Evolutionary conservation across 2,888 invertebrate genomes (phyloP).

Genomic region (Euphydryas editha): DNA sequence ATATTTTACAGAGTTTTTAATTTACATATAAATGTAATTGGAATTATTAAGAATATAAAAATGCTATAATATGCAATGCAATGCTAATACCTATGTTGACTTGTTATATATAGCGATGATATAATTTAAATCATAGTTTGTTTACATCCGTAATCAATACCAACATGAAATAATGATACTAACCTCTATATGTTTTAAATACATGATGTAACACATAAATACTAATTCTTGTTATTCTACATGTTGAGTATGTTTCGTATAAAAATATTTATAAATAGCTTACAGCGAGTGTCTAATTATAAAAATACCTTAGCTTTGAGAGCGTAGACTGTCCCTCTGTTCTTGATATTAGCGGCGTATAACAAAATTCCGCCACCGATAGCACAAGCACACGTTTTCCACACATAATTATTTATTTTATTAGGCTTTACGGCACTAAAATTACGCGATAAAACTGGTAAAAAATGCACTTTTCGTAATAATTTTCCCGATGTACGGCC

Average conservation of each 20-base stretch:
- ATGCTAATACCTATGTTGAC: too few species aligned
- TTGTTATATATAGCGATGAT: neutral
- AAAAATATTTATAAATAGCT: constrained; percentile 32
- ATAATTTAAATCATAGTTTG: constrained; percentile 18
- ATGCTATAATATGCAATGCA: too few species aligned
- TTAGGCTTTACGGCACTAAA: constrained; percentile 61
- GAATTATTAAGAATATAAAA: too few species aligned
- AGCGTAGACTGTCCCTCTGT: constrained; percentile 71
- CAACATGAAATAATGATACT: constrained; percentile 27
- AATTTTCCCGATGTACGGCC: constrained; percentile 73
- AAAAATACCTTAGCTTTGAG: constrained; percentile 76
- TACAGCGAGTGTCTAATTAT: constrained; percentile 29
- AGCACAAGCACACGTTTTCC: constrained; percentile 73
- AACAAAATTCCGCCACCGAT: constrained; percentile 69
- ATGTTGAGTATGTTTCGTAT: neutral
- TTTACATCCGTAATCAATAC: constrained; percentile 33
- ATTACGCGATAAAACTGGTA: constrained; percentile 62
- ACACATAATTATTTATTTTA: constrained; percentile 59
- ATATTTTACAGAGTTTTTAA: too few species aligned
- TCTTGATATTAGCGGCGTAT: constrained; percentile 64
- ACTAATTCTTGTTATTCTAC: neutral
- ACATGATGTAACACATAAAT: neutral
- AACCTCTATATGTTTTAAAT: constrained; percentile 1
- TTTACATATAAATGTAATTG: too few species aligned
- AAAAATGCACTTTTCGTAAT: constrained; percentile 68